Evolutionary conservation across 2,888 invertebrate species (phyloP), one percentile per base, ranked within the genome.

Genomic region (Eristalinus sepulchralis): DNA sequence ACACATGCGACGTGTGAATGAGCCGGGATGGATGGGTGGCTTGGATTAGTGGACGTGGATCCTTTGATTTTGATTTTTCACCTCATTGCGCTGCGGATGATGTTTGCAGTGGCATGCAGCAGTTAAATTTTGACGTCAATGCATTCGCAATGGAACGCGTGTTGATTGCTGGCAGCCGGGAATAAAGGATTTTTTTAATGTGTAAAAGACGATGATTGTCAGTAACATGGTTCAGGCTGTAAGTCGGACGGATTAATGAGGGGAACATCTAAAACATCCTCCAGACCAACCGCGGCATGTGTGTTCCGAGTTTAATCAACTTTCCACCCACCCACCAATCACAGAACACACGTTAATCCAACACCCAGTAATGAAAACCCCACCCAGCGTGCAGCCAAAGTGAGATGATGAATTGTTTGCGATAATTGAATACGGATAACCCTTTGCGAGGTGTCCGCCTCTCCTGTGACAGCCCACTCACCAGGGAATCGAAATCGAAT

Each of bases 361-460:
- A 13, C 5, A 39, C 33, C 31, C n/a, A 47, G 31, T 20, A 31
- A 71, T 31, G 24, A 60, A 60, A 71, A 13, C 31, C 39, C 24
- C 33, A 10, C 24, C 24, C 22, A 8, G n/a, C 36, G 17, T 10
- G 31, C 34, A 24, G 24, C n/a, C n/a, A 1, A 59, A 60, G 68
- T 17, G 47, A 31, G 47, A 62, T 53, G 72, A 72, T 72, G 53
- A 72, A 53, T 72, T 22, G 72, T 13, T 33, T 62, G 22, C 4
- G 27, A 33, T 62, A 72, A 72, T 53, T 53, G 62, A 62, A 62
- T 53, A 47, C 47, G 47, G 67, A 67, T 55, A 70, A 24, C 20
- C 59, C 59, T 39, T 59, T 24, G 36, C 11, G 24, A 27, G 57
- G 11, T 24, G 57, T 22, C 13, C 57, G 22, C 11, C 27, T 20